Conservation (phyloP, 2,888 invertebrate genomes). For the Eilema depressum region DNA sequence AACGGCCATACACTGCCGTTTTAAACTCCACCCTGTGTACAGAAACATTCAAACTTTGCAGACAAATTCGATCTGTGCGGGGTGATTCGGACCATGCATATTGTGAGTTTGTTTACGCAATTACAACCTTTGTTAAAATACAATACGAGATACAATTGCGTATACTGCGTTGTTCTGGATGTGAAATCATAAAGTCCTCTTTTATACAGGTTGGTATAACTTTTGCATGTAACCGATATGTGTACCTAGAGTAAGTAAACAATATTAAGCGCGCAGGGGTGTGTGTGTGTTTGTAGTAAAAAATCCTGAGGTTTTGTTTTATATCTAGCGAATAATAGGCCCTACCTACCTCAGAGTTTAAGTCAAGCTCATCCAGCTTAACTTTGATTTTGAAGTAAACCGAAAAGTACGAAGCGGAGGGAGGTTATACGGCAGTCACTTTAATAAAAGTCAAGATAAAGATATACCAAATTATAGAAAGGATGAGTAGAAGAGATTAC, state of each 20-base stretch:
- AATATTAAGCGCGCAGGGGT: too few species aligned
- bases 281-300: too few species aligned
- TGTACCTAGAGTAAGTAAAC: neutral
- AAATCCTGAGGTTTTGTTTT: too few species aligned
- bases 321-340: too few species aligned
- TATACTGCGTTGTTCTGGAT: conserved; percentile 30
- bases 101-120: conserved; percentile 53
- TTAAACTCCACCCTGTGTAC: conserved; percentile 70
- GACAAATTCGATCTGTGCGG: conserved; percentile 83
- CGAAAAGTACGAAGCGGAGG: too few species aligned
- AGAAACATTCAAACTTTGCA: conserved; percentile 86
- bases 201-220: conserved; percentile 40
- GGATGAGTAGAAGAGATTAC: too few species aligned
- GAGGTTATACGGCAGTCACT: too few species aligned
- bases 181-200: conserved; percentile 53
- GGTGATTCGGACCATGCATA: conserved; percentile 72
- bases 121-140: conserved; percentile 51
- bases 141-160: conserved; percentile 51
- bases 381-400: too few species aligned
- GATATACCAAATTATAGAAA: too few species aligned
- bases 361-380: too few species aligned
- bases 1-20: conserved; percentile 63
- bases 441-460: too few species aligned
- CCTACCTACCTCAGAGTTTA: too few species aligned
- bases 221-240: conserved; percentile 30